Percentiles rank a stretch among this genome's conserved stretches.
phyloP scores from a whole-genome alignment of 2,113 vertebrate species.

The Neodontobutis hainanensis region DNA sequence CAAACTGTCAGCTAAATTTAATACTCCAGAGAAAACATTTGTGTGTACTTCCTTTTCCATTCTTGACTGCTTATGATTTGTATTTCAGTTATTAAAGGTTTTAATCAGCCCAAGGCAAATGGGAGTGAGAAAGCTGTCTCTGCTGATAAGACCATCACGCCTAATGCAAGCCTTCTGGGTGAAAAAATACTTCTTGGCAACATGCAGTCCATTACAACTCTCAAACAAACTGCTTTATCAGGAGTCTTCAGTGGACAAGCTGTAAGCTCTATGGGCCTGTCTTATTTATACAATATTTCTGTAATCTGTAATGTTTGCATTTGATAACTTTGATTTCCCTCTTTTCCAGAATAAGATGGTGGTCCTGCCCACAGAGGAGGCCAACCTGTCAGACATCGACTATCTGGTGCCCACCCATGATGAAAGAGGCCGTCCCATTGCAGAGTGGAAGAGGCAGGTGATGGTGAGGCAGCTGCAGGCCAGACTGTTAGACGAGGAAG shows the following conservation, averaged over 20 bases:
- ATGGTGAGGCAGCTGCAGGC: conserved; percentile 92
- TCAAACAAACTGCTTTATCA: conserved; percentile 75
- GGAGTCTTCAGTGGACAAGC: conserved; percentile 68
- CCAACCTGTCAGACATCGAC: conserved; percentile 84
- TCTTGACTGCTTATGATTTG: conserved; percentile 19
- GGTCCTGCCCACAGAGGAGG: conserved; percentile 74
- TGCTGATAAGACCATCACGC: conserved; percentile 38
- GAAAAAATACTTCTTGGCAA: conserved; percentile 64
- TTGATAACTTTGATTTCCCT: not conserved
- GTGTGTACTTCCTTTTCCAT: not conserved
- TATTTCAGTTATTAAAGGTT: conserved; percentile 65
- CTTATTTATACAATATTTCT: too few relatives aligned
- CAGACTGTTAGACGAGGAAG: conserved; percentile 79
- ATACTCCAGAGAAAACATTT: conserved; percentile 3
- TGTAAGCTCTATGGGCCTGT: conserved; percentile 27
- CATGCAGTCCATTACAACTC: conserved; percentile 70
- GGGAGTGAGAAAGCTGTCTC: conserved; percentile 20
- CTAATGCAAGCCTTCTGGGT: conserved; percentile 47
- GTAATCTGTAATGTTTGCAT: not conserved
- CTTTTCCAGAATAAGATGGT: conserved; percentile 73
- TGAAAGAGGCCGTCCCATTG: conserved; percentile 85
- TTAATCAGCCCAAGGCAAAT: conserved; percentile 38
- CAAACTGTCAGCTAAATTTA: not conserved
- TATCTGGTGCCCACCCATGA: conserved; percentile 91
- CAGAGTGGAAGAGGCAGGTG: conserved; percentile 97